Conservation (phyloP, 2,113 vertebrate species). For the Erythrolamprus reginae region DNA sequence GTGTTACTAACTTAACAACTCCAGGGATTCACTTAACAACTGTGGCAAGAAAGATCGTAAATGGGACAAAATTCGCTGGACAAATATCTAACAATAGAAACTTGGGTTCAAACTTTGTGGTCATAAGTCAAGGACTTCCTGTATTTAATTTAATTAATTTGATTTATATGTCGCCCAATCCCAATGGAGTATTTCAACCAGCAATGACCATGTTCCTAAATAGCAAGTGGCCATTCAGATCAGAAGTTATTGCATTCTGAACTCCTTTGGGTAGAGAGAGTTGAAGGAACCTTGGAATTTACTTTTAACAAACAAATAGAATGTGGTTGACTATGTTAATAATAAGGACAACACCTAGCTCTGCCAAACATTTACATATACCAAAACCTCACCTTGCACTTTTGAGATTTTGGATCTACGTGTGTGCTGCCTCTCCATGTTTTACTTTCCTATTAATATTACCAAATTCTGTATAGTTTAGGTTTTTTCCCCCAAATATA, state of each 20-base stretch:
- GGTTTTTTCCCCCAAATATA: no score
- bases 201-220: neutral
- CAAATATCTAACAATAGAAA: neutral
- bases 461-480: neutral
- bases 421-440: neutral
- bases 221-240: neutral
- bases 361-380: neutral
- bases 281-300: neutral
- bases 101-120: neutral
- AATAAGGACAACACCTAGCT: neutral
- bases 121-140: neutral
- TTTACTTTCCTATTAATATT: neutral
- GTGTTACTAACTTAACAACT: neutral
- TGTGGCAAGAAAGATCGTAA: neutral
- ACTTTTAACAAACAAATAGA: neutral
- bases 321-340: neutral
- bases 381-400: neutral
- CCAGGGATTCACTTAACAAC: neutral
- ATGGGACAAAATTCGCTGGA: neutral
- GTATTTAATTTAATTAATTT: no score
- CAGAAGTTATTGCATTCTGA: neutral
- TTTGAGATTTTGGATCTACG: neutral
- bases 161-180: no score
- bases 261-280: neutral
- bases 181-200: neutral